Evolutionary conservation across 2,797 vertebrate genomes (phyloP), one percentile per base, ranked within the genome.

Genomic region (Echeneis naucrates): DNA sequence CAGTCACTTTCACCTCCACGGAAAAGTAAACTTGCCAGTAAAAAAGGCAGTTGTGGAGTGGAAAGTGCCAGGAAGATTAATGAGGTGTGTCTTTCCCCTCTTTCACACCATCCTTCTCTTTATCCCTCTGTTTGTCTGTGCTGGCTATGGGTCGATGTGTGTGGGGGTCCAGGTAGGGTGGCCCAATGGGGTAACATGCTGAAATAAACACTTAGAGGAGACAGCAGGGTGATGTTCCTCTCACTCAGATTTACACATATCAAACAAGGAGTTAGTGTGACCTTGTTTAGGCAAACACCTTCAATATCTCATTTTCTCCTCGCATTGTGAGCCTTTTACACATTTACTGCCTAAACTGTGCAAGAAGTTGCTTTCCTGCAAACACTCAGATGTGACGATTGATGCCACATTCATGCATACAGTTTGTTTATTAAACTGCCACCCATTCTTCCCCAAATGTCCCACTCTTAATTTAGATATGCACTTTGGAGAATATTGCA

Each of bases 41-140:
- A 87, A 92, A 87, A 80, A 81, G 86, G 84, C 88, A 81, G 78
- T 70, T 45, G 68, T 51, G 64, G 78, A 90, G 88, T 82, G 87
- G 84, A 88, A 88, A 90, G 91, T 90, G 89, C 81, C 87, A 82
- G 82, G 48, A 77, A 86, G 92, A 94, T 91, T 89, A 89, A 93
- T 90, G 90, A 93, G 89, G 92, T 94, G 92, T 92, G 81, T 78
- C 81, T 80, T 73, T 87, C 68, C 79, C 82, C 81, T 89, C 84
- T 73, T 89, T 89, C 86, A 88, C 85, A 71, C 86, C 44, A 73
- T 80, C 80, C 68, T 48, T 82, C 77, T 83, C 74, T 85, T 85
- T 81, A 86, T 90, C 83, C 78, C 78, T 81, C n/a, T 87, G 85
- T 87, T 84, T 89, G 80, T 77, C 68, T 72, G 78, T 56, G 81